Evolutionary conservation across 1,140 invertebrate genomes (phyloP).

Genomic region (Hormaphis cornu): DNA sequence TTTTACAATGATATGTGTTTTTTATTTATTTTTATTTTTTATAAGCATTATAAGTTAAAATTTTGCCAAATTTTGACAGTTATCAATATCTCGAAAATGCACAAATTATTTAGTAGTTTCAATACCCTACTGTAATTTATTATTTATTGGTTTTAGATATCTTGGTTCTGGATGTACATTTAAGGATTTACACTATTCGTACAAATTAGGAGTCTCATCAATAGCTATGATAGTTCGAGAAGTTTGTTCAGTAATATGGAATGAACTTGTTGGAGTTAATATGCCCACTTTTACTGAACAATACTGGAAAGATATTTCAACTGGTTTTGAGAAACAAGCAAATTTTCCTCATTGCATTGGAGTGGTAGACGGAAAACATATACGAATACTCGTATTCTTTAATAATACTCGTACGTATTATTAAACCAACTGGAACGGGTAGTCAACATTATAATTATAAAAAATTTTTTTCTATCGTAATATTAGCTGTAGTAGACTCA

Average conservation of each 20-base stretch:
- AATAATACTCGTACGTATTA: conserved; percentile 31
- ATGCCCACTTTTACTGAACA: not conserved
- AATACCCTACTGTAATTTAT: too few relatives aligned
- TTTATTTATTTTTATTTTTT: not conserved
- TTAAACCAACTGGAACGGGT: conserved; percentile 22
- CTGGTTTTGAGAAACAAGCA: not conserved
- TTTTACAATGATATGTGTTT: too few relatives aligned
- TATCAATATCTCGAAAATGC: too few relatives aligned
- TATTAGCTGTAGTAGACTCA: conserved; percentile 22
- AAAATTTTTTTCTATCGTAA: conserved; percentile 29
- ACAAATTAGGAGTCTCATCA: conserved; percentile 35
- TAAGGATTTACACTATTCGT: conserved; percentile 34
- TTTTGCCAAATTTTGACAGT: too few relatives aligned
- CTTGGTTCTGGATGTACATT: conserved; percentile 35
- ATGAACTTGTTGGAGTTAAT: not conserved
- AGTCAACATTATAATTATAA: conserved; percentile 35
- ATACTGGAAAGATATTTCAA: conserved; percentile 36
- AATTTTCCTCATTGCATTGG: conserved; percentile 8
- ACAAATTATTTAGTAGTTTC: too few relatives aligned
- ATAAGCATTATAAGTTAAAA: too few relatives aligned
- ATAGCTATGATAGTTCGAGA: conserved; percentile 38
- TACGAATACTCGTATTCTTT: too few relatives aligned
- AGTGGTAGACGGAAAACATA: conserved; percentile 13
- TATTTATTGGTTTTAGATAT: conserved; percentile 34
- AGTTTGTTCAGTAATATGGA: conserved; percentile 39